Percentiles rank a stretch among this genome's conserved stretches.
Conservation (phyloP, 2,113 vertebrate species). For the Cyprinus carpio region DNA sequence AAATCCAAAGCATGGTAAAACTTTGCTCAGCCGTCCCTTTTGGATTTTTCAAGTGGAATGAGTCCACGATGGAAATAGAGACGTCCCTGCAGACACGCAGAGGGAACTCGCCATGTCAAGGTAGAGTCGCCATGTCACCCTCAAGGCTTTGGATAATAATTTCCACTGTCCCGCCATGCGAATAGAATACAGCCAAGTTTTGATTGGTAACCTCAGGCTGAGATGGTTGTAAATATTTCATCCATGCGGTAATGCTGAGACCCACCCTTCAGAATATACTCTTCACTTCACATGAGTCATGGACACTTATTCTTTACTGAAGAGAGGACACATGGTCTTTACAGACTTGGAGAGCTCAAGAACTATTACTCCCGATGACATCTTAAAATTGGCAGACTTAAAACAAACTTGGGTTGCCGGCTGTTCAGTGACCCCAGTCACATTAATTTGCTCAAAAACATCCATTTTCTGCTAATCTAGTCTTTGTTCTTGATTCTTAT, state of each 20-base stretch:
- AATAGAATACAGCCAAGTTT: constrained; percentile 50
- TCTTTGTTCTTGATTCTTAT: constrained; percentile 8
- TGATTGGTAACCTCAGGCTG: constrained; percentile 57
- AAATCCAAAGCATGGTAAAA: constrained; percentile 73
- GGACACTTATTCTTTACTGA: constrained; percentile 16
- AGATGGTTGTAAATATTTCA: constrained; percentile 71
- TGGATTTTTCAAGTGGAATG: constrained; percentile 74
- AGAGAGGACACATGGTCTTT: constrained; percentile 24
- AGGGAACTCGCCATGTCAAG: constrained; percentile 70
- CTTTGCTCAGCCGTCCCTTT: constrained; percentile 66
- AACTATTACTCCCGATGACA: constrained; percentile 1
- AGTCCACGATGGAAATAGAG: constrained; percentile 65
- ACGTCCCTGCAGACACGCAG: constrained; percentile 58
- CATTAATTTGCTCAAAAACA: not conserved
- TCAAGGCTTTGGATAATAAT: constrained; percentile 10
- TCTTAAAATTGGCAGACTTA: constrained; percentile 15
- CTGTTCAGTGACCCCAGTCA: not conserved
- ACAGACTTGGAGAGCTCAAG: constrained; percentile 1
- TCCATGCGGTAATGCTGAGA: constrained; percentile 67
- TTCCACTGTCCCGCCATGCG: constrained; percentile 38
- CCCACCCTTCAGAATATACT: constrained; percentile 73
- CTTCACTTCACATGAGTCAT: constrained; percentile 62
- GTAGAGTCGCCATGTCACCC: constrained; percentile 56
- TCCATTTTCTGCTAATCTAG: not conserved
- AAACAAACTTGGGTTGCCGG: constrained; percentile 1